Evolutionary conservation across 1,140 invertebrate genomes (phyloP).

Genomic region (Diuraphis noxia): DNA sequence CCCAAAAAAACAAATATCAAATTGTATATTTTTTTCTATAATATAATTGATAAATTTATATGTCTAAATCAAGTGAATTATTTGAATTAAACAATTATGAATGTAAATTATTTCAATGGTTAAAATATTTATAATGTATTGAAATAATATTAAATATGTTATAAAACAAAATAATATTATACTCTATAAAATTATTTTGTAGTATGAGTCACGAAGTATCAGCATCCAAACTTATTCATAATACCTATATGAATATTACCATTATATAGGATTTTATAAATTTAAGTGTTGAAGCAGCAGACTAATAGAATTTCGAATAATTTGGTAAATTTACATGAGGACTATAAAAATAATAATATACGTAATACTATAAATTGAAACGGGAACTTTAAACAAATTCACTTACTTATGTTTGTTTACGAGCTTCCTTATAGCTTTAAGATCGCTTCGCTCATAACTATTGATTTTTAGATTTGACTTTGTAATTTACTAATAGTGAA

Average conservation of each 20-base stretch:
- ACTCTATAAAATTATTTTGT: background rate
- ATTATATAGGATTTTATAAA: background rate
- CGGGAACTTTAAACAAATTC: background rate
- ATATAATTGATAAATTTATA: too few relatives aligned
- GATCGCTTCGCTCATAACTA: background rate
- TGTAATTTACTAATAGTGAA: background rate
- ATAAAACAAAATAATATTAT: too few relatives aligned
- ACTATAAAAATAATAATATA: background rate
- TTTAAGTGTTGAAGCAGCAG: background rate
- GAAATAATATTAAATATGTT: background rate
- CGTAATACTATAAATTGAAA: background rate
- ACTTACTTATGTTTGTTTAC: constrained; percentile 1
- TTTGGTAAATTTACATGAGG: background rate
- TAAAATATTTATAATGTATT: background rate
- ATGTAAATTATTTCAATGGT: background rate
- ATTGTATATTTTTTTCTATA: too few relatives aligned
- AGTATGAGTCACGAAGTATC: background rate
- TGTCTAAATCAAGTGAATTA: background rate
- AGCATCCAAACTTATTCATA: background rate
- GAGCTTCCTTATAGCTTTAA: background rate
- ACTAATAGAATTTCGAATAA: background rate
- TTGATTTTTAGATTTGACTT: constrained; percentile 14
- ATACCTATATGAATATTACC: background rate
- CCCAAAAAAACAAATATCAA: too few relatives aligned
- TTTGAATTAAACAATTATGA: background rate